Evolutionary conservation across 2,797 vertebrate genomes (phyloP).

Genomic region (Sebastes trivittatus): DNA sequence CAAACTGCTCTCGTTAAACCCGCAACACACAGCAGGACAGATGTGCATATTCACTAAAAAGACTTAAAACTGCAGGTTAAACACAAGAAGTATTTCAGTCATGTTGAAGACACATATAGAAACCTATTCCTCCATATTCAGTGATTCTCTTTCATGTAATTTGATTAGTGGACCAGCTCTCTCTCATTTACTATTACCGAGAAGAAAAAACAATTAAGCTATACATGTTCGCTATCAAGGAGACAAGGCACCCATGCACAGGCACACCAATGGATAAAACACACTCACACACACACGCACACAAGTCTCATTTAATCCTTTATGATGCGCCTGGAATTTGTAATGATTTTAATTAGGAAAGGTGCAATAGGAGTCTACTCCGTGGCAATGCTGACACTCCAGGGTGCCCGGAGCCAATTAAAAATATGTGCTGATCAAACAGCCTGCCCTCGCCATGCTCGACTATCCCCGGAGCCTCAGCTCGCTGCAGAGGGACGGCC

Average conservation of each 20-base stretch:
- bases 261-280: constrained; percentile 42
- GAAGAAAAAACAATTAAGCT: constrained; percentile 67
- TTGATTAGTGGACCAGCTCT: constrained; percentile 63
- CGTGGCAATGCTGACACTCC: constrained; percentile 74
- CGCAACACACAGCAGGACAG: constrained; percentile 57
- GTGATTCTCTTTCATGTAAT: constrained; percentile 58
- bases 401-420: constrained; percentile 84
- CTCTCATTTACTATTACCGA: constrained; percentile 52
- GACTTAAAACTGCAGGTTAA: constrained; percentile 48
- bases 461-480: constrained; percentile 55
- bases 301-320: constrained; percentile 75
- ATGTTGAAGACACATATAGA: constrained; percentile 21
- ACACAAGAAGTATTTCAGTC: constrained; percentile 26
- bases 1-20: constrained; percentile 64
- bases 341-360: constrained; percentile 84
- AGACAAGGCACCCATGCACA: constrained; percentile 44
- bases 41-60: constrained; percentile 67
- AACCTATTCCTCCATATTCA: constrained; percentile 22
- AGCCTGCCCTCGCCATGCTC: constrained; percentile 70
- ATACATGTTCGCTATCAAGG: constrained; percentile 61
- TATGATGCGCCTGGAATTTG: constrained; percentile 80
- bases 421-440: constrained; percentile 86
- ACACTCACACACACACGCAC: constrained; percentile 15
- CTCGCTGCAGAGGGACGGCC: constrained; percentile 65
- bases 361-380: constrained; percentile 75